Evolutionary conservation across 2,797 vertebrate genomes (phyloP), one percentile per base, ranked within the genome.

Genomic region (Brachyalestes nurse): DNA sequence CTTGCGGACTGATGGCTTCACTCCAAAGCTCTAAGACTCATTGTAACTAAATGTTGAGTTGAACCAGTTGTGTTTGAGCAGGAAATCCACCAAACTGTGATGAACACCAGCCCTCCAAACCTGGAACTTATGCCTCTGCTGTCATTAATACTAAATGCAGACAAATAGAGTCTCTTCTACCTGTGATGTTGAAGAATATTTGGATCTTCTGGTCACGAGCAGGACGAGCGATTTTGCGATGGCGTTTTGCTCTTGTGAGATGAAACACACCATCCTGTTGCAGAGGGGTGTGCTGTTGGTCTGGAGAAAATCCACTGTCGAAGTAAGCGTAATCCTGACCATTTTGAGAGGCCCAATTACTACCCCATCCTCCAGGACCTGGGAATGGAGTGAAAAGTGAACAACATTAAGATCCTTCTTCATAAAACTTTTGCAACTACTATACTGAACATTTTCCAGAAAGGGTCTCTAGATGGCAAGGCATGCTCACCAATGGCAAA

Each of bases 111-210:
- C 17, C 51, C 51, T 55, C 51, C 51, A 21, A 47, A 8, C 12
- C 45, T 47, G 45, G 12, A 47, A 58, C 19, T 7, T 7, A 58
- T 58, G 55, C 2, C 21, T 7, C 9, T 60, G 57, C 21, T 23
- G 6, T 38, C 16, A 10, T 19, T 38, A 40, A 51, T 40, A 42
- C 8, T 45, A 4, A 60, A 13, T 53, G 21, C 40, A 53, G 6
- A 47, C 25, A 42, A n/a, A 19, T 42, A 45, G 40, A 49, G 23
- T 19, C 23, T 49, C 47, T 76, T 89, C 88, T 94, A 99, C 98
- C 98, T 91, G 97, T 97, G 90, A 99, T 98, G 87, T 99, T 99
- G 92, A 99, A 99, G 91, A 95, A 94, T 86, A 99, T 96, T 91
- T 97, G 97, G 86, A 99, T 97, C 95, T 99, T 99, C 82, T 99